Base-by-base conservation (phyloP, 92 coral and sea anemone genomes). In the Actinostola sp. region DNA sequence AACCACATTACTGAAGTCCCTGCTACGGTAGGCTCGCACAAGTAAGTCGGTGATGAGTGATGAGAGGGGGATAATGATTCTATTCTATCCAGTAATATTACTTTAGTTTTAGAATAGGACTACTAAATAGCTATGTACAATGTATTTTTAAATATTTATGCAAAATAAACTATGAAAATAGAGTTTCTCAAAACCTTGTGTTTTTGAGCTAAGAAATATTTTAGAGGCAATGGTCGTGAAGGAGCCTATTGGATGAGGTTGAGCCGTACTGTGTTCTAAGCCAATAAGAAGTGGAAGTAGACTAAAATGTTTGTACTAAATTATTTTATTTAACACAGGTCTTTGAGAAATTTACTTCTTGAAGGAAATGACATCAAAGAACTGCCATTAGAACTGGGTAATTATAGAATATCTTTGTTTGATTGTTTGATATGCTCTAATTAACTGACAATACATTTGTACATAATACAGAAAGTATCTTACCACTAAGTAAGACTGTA, bases 381-480 rank as follows among this genome's bases (percentile, higher is more conserved):
- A 35, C 76, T 94, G 17, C 98, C 98, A 3, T 72, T 89, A 2
- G 97, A 92, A 72, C 73, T 94, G 61, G 98, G 98, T 94, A 55
- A 77, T 84, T 31, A 30, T 43, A n/a, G n/a, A n/a, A n/a, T n/a
- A n/a, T n/a, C n/a, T n/a, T 1, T 8, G 26, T 17, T 26, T 56
- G 6, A 20, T 25, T 33, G 61, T 41, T 8, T 6, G 38, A 17
- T 38, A 16, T 36, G 11, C 11, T 36, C 19, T 53, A 42, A 19
- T 55, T 44, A 16, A 16, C n/a, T 20, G 31, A 70, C 20, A 17
- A 32, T 33, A 11, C 51, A 44, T 44, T 38, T 28, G 34, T 59
- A 59, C 16, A 15, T 19, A 25, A 25, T 8, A 25, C 20, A 0
- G 1, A 9, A 2, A 26, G 1, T 26, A 2, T 45, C n/a, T 45